Evolutionary conservation across 2,888 invertebrate species (phyloP), one percentile per base, ranked within the genome.

Genomic region (Spatulosminthurus flaviceps): DNA sequence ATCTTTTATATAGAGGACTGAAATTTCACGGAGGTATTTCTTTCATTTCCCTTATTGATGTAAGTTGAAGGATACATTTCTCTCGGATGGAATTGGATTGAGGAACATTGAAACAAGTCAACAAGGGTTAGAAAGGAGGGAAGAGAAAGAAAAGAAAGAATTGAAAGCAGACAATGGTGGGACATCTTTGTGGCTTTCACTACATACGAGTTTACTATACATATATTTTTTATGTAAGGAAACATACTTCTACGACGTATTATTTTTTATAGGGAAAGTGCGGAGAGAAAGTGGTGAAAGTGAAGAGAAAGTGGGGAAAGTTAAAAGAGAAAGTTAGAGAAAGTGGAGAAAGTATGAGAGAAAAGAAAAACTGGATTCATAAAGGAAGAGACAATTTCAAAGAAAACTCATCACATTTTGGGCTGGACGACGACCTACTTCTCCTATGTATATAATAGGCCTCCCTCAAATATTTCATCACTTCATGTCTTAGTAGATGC

Each of bases 341-440:
- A 34, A 34, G 34, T 34, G 34, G 51, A 9, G 51, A 51, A n/a
- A 51, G 51, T 19, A 51, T 2, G 1, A 51, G 5, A 51, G 51
- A 51, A 51, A n/a, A 51, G 51, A 51, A 60, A 60, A 21, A 60
- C 21, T 22, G 2, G 22, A 22, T 64, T 9, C 11, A 64, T 21
- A 28, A 69, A 34, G 34, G 28, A 69, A 29, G 69, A 69, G 34
- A 69, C 69, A 22, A 29, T 69, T 69, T 69, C 69, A 69, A 69
- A 69, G 69, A 69, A 69, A 69, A 69, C 29, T 34, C 69, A 69
- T 69, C 69, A 69, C 69, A 69, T 29, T 69, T 69, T 69, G 34
- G 28, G 28, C n/a, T 34, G 34, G 34, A 29, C 28, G 34, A 13
- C 69, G 69, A 69, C 69, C 69, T 34, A 69, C 69, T 69, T 69